Evolutionary conservation across 2,113 vertebrate genomes (phyloP), one percentile per base, ranked within the genome.

Genomic region (Toxotes chatareus): DNA sequence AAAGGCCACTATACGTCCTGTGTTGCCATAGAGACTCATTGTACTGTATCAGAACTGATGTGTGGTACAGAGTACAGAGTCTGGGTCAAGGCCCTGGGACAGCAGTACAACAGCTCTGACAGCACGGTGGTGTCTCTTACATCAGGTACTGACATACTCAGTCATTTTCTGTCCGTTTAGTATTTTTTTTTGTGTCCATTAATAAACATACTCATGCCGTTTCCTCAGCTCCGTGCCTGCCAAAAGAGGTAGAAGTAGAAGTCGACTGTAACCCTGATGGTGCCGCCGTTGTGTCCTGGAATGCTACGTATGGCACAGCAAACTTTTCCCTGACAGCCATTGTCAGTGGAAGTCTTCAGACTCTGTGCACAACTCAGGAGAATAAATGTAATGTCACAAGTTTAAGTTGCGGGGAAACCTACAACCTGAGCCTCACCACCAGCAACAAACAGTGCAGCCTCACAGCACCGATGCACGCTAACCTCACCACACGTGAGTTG

Each of bases 221-320:
- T 27, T 84, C 77, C 65, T 68, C 86, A 95, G 95, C 92, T 32
- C 95, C 95, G 0, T 95, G 95, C 86, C 59, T 91, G n/a, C 93
- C 94, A 3, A 59, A 21, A 11, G 67, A 73, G n/a, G 19, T 93
- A 1, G 42, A 57, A 0, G 86, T 85, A 4, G 38, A 76, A 3
- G 71, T 91, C 21, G 76, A 88, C 82, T 95, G 95, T 27, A 14
- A 69, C 69, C 89, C 78, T 7, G 84, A 91, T 8, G 83, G 79
- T 12, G 88, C 76, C 4, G 77, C 87, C 4, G 27, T 88, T 12
- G 79, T 94, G 16, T 93, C 87, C 59, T 95, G 95, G 95, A 87
- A 53, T 7, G 11, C 42, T 1, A 87, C 80, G 16, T 4, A 79
- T 1, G 87, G 89, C 21, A 68, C 85, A 21, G 82, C 88, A 14